These are phyloP conservation scores for Colostygia pectinataria DNA, from an alignment of 2,888 invertebrate species.

Conservation along the genomic window DNA sequence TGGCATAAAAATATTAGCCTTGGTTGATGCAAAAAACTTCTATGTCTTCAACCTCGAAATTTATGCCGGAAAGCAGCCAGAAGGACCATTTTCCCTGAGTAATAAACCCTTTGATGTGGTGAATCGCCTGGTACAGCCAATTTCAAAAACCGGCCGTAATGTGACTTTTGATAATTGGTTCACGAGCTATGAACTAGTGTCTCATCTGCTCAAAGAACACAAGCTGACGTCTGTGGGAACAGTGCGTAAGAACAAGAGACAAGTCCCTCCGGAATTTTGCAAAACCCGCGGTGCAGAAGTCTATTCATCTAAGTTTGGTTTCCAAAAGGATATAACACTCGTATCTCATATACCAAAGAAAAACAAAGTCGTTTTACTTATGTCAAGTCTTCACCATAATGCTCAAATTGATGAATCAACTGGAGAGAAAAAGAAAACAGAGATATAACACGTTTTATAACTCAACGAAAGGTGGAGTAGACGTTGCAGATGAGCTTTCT, in stretches of 20 bases:
- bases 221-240: constrained; percentile 13
- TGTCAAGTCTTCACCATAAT: background rate
- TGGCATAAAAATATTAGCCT: too few species aligned
- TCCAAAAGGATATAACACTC: background rate
- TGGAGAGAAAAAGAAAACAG: background rate
- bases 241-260: background rate
- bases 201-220: constrained; percentile 18
- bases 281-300: background rate
- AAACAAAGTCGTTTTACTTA: background rate
- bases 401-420: constrained; percentile 1
- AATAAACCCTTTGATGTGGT: constrained; percentile 27
- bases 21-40: too few species aligned
- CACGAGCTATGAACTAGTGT: constrained; percentile 19
- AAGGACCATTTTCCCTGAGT: constrained; percentile 20
- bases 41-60: too few species aligned
- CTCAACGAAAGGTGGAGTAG: background rate
- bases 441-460: background rate
- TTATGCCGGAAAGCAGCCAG: background rate
- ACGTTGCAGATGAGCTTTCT: background rate
- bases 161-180: constrained; percentile 22
- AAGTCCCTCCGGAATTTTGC: background rate
- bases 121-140: constrained; percentile 11
- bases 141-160: constrained; percentile 16
- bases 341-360: background rate
- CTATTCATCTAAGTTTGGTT: background rate